A percentile compares a stretch with the other conserved stretches of the same genome.
Evolutionary conservation across 2,888 invertebrate species (phyloP).

Genomic region (Anaspis maculata): DNA sequence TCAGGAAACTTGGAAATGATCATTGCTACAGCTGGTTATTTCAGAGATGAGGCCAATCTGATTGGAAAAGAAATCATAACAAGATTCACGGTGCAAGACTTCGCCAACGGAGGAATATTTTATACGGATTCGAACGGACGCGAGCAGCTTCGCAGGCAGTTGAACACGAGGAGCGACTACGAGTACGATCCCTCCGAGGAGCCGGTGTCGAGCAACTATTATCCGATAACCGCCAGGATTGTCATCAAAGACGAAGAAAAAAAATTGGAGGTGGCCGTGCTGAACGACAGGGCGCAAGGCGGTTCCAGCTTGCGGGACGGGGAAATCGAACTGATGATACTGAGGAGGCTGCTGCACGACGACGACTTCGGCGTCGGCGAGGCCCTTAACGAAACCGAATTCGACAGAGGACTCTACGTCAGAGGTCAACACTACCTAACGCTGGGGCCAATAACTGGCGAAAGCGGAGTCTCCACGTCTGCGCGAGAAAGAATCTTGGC

Average conservation of each 20-base stretch:
- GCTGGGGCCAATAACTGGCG: conserved; percentile 28
- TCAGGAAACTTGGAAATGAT: too few relatives aligned
- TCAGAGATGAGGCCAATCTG: too few relatives aligned
- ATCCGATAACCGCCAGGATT: conserved; percentile 82
- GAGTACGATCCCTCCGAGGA: conserved; percentile 56
- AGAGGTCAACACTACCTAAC: conserved; percentile 59
- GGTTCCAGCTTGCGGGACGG: conserved; percentile 70
- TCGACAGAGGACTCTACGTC: conserved; percentile 59
- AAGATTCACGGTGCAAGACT: conserved; percentile 52
- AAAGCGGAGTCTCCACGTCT: too few relatives aligned
- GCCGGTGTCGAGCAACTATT: conserved; percentile 81
- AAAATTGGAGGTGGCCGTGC: conserved; percentile 46
- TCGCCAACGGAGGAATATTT: conserved; percentile 45
- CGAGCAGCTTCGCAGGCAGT: conserved; percentile 64
- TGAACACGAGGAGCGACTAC: conserved; percentile 69
- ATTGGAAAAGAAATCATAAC: conserved; percentile 83
- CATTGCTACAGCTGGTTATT: too few relatives aligned
- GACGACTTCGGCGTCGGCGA: conserved; percentile 93
- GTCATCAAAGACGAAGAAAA: conserved; percentile 49
- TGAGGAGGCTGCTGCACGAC: conserved; percentile 74
- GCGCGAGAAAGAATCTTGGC: too few relatives aligned
- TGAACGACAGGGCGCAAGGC: conserved; percentile 76
- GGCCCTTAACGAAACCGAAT: conserved; percentile 75
- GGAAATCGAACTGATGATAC: conserved; percentile 76
- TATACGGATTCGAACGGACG: conserved; percentile 93